Percentiles rank a stretch among this genome's conserved stretches.
These are phyloP conservation scores for Empidonax traillii DNA, from an alignment of 2,113 vertebrate genomes.

Conservation along the genomic window DNA sequence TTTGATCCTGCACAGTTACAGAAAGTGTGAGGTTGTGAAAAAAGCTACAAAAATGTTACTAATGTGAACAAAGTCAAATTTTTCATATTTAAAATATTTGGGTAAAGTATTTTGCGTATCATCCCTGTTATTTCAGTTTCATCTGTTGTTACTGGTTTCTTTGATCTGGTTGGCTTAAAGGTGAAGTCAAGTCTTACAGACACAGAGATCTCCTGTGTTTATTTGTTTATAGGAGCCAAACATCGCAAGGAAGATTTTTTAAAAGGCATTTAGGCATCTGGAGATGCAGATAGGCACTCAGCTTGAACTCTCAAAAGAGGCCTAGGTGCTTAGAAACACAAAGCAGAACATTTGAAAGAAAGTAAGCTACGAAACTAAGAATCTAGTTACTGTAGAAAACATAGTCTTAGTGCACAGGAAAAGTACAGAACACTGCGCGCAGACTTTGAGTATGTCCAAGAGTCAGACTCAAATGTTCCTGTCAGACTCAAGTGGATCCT, in stretches of 20 bases:
- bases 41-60: background rate
- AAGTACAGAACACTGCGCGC: background rate
- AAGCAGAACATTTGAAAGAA: background rate
- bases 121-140: background rate
- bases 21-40: background rate
- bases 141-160: background rate
- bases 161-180: background rate
- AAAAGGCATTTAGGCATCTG: background rate
- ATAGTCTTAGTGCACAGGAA: background rate
- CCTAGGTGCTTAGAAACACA: background rate
- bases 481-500: background rate
- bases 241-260: background rate
- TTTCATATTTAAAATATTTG: background rate
- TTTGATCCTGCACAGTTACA: background rate
- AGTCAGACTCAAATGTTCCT: background rate
- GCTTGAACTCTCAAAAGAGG: background rate
- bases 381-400: background rate
- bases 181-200: background rate
- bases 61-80: background rate
- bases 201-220: background rate
- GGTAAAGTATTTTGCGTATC: background rate
- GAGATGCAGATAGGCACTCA: background rate
- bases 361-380: background rate
- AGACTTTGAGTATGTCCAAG: background rate
- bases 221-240: background rate